phyloP scores from a whole-genome alignment of 2,113 vertebrate genomes.

The Otocyon megalotis region DNA sequence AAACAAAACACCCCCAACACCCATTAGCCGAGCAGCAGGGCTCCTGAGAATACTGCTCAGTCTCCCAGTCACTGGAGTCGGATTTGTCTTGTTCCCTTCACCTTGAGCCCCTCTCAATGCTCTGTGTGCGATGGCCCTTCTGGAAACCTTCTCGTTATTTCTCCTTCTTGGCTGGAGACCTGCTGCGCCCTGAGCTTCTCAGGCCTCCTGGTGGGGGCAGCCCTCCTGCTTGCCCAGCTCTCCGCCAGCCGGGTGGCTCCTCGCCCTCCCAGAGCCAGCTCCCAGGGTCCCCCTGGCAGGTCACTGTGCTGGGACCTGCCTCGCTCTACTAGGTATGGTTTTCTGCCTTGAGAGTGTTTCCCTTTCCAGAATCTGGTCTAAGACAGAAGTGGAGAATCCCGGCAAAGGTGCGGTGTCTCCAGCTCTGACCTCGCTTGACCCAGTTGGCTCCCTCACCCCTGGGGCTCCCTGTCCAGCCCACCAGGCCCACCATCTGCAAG shows the following conservation, averaged over 20 bases:
- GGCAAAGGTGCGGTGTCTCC: not conserved
- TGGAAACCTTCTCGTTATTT: not conserved
- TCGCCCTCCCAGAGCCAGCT: not conserved
- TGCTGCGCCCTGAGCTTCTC: not conserved
- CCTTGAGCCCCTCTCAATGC: not conserved
- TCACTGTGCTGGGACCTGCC: not conserved
- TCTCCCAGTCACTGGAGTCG: not conserved
- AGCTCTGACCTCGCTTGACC: not conserved
- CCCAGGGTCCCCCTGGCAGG: not conserved
- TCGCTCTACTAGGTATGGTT: not conserved
- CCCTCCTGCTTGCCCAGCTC: not conserved
- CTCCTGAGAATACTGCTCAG: not conserved
- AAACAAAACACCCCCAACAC: not conserved
- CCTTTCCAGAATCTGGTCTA: not conserved
- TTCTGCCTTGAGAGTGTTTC: not conserved
- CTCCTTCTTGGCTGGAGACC: not conserved
- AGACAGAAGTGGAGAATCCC: not conserved
- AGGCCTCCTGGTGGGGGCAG: not conserved
- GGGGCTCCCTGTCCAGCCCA: not conserved
- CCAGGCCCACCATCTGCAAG: not conserved
- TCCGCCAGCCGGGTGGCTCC: not conserved
- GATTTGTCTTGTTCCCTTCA: not conserved
- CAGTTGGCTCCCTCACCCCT: not conserved
- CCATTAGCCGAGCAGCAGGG: not conserved
- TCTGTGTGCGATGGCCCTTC: not conserved